Conservation (phyloP, 2,797 vertebrate genomes). For the Phalloptychus januarius region DNA sequence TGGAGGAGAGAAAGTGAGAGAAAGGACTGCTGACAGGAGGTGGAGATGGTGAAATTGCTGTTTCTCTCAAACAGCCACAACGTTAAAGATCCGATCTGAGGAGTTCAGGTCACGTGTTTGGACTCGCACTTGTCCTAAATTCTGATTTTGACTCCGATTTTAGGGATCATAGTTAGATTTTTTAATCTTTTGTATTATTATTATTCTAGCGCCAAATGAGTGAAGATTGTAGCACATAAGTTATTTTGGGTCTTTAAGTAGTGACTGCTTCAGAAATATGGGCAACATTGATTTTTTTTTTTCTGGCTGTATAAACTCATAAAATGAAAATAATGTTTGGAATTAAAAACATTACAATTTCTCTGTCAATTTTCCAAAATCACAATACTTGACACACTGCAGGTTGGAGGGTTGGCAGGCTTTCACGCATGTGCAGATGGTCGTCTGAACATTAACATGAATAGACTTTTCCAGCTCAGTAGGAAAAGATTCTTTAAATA, state of each 20-base stretch:
- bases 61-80: slow-evolving; percentile 63
- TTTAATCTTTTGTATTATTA: slow-evolving; percentile 8
- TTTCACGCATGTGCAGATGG: neutral
- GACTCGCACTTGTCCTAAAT: neutral
- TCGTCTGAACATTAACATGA: too few species aligned
- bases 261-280: slow-evolving; percentile 64
- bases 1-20: slow-evolving; percentile 41
- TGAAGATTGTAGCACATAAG: neutral
- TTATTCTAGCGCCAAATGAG: neutral
- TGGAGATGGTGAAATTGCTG: slow-evolving; percentile 61
- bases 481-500: neutral
- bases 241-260: slow-evolving; percentile 59
- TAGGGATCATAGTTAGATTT: neutral
- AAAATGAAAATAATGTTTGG: slow-evolving; percentile 72
- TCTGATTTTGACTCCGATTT: neutral
- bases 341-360: slow-evolving; percentile 17
- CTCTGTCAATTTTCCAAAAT: neutral
- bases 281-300: slow-evolving; percentile 35
- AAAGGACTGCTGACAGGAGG: slow-evolving; percentile 46
- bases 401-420: slow-evolving; percentile 20
- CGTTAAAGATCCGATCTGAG: slow-evolving; percentile 56
- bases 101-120: neutral
- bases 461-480: too few species aligned
- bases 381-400: slow-evolving; percentile 5
- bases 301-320: slow-evolving; percentile 66